Evolutionary conservation across 2,113 vertebrate species (phyloP), one percentile per base, ranked within the genome.

Genomic region (cat (Felis catus)): DNA sequence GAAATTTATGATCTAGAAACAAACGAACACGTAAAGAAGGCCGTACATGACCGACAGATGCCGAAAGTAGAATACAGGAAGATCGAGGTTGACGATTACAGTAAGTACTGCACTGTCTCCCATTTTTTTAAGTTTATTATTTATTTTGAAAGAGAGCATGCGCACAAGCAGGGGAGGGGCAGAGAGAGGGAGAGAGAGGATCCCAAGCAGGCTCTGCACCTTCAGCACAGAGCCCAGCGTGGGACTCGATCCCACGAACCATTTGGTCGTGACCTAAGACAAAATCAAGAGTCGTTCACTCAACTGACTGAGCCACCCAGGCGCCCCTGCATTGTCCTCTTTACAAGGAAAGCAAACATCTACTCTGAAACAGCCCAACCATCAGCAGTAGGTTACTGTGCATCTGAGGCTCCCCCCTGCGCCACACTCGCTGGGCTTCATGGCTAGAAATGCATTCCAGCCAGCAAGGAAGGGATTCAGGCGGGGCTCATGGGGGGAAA

Each of bases 1-100:
- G 99, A 99, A 96, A 98, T 99, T 0, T 99, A 98, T 95, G 99
- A 99, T 91, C 98, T 99, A 81, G 99, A 99, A 97, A 98, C 98
- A 92, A 99, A 99, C 18, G 99, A 99, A 89, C 99, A 99, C 25
- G 98, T 99, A n/a, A 99, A 98, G 98, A 97, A 92, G 95, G 98
- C 98, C 2, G 90, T 99, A 68, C 98, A 98, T 68, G 99, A 99
- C 51, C 99, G 99, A 96, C 99, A 99, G 99, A 99, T 99, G 99
- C 99, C 99, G 21, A 99, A 94, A 45, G 98, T 99, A 79, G 99
- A 99, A 65, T 99, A 99, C 98, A 98, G 55, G 89, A 98, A 99
- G 61, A 99, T 99, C 92, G 98, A 98, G 97, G 97, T 99, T 7
- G 99, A 99, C 0, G 99, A 99, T 97, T 99, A 99, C 98, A 99